These are phyloP conservation scores for Watsonalla binaria DNA, from an alignment of 2,888 invertebrate genomes.

Conservation along the genomic window DNA sequence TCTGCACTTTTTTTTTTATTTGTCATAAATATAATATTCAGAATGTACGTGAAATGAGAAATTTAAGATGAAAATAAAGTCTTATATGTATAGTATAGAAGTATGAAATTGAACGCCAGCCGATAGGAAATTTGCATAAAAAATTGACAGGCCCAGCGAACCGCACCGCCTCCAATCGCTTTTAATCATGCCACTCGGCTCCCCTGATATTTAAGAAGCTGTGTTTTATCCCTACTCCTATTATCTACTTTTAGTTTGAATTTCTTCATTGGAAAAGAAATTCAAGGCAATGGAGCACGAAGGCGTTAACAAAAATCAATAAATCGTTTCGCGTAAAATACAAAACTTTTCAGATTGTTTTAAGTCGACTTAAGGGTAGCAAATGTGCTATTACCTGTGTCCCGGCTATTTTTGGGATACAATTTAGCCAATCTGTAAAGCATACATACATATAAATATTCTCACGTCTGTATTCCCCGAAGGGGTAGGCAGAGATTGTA, in stretches of 20 bases:
- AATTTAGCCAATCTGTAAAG: too few species aligned
- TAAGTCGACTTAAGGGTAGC: too few species aligned
- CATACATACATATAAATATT: too few species aligned
- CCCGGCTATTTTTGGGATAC: too few species aligned
- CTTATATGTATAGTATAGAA: neutral
- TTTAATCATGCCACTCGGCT: slow-evolving; percentile 44
- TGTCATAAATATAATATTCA: too few species aligned
- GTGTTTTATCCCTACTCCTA: neutral
- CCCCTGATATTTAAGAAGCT: neutral
- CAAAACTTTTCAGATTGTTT: too few species aligned
- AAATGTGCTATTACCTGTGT: too few species aligned
- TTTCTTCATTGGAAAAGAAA: neutral
- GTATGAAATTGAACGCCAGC: slow-evolving; percentile 11
- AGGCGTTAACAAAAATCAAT: neutral
- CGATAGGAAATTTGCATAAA: slow-evolving; percentile 40
- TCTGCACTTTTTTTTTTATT: too few species aligned
- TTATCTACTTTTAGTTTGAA: neutral
- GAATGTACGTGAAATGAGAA: too few species aligned
- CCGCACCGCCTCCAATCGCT: slow-evolving; percentile 34
- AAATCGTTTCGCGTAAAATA: too few species aligned
- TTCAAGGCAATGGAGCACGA: neutral
- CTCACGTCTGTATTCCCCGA: too few species aligned
- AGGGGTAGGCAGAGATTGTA: too few species aligned
- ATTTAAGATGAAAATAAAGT: neutral
- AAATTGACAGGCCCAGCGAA: slow-evolving; percentile 37